phyloP scores from a whole-genome alignment of 1,140 invertebrate species.

The Apis laboriosa region DNA sequence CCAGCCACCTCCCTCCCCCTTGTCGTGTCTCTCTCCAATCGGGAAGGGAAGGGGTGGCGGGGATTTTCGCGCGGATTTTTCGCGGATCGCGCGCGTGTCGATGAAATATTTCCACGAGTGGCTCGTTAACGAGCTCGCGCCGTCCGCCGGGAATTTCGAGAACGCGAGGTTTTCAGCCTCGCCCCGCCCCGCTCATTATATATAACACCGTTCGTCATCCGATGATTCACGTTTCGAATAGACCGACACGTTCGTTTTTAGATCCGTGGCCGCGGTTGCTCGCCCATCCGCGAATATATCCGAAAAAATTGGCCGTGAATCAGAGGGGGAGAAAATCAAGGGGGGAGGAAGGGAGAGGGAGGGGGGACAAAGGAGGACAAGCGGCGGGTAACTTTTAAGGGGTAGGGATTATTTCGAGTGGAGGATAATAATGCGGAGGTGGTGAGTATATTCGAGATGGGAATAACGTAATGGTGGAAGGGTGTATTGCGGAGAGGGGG shows the following conservation, averaged over 20 bases:
- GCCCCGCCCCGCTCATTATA: slow-evolving; percentile 14
- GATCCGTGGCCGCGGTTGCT: not conserved
- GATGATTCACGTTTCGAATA: slow-evolving; percentile 42
- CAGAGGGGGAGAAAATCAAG: no score
- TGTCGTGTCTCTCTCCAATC: no score
- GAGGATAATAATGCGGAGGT: no score
- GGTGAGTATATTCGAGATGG: no score
- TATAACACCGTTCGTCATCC: slow-evolving; percentile 33
- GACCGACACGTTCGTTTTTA: slow-evolving; percentile 20
- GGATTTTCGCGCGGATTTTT: not conserved
- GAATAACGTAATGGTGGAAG: no score
- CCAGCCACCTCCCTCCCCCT: no score
- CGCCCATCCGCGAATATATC: not conserved
- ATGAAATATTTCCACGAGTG: slow-evolving; percentile 6
- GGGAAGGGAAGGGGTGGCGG: not conserved
- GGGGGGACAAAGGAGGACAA: no score
- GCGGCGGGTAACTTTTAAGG: no score
- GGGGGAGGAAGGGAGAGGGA: no score
- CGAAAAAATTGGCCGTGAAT: no score
- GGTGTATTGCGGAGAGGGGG: no score
- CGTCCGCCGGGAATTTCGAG: not conserved
- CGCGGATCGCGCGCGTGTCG: not conserved
- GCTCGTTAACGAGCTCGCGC: not conserved
- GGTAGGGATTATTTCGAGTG: no score
- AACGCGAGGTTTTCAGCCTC: slow-evolving; percentile 15